These are phyloP conservation scores for Cryptotermes secundus DNA, from an alignment of 1,140 invertebrate species.

Conservation along the genomic window DNA sequence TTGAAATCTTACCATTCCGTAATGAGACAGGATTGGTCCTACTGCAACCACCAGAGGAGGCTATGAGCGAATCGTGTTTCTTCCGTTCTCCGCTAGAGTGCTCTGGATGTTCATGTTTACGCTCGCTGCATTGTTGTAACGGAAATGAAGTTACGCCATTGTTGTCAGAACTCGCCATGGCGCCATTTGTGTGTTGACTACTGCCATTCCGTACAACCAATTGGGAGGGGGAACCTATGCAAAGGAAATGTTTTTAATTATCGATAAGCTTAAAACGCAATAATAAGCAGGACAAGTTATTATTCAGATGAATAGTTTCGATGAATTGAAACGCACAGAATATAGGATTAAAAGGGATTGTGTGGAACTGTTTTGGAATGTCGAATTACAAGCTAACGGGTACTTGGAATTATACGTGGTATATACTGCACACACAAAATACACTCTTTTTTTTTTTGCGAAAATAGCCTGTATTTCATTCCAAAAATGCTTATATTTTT, in stretches of 20 bases:
- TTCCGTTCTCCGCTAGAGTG: constrained; percentile 4
- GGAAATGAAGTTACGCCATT: not conserved
- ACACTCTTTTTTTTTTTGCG: too few species aligned
- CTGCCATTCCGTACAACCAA: constrained; percentile 13
- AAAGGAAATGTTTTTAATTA: constrained; percentile 20
- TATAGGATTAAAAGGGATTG: not conserved
- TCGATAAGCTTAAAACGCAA: constrained; percentile 7
- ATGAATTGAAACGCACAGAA: not conserved
- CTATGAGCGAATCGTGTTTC: not conserved
- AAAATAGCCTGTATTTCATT: too few species aligned
- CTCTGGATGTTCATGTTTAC: constrained; percentile 3
- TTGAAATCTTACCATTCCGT: constrained; percentile 9
- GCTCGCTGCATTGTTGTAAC: not conserved
- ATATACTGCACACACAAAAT: not conserved
- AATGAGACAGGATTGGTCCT: constrained; percentile 22
- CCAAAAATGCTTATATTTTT: too few species aligned
- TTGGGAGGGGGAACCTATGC: constrained; percentile 21
- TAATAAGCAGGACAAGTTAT: constrained; percentile 6
- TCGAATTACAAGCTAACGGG: not conserved
- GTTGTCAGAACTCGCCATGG: not conserved
- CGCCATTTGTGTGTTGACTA: not conserved
- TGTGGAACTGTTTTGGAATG: not conserved
- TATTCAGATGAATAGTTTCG: not conserved
- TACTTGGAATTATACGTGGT: not conserved
- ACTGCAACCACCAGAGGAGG: constrained; percentile 3